Evolutionary conservation across 92 coral and sea anemone genomes (phyloP).

Genomic region (Umimayanthus kanabou): DNA sequence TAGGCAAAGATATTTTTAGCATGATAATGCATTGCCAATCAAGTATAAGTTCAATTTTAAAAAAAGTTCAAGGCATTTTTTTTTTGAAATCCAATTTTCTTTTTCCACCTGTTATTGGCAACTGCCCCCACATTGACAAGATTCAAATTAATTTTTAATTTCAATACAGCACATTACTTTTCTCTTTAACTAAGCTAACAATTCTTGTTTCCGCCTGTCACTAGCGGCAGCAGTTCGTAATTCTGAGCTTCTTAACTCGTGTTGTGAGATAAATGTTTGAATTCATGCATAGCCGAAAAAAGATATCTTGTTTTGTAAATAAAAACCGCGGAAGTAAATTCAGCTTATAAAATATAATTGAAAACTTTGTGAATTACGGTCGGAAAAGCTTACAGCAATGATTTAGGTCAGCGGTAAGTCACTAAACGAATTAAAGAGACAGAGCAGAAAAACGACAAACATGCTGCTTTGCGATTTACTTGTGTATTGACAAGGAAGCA

Average conservation of each 20-base stretch:
- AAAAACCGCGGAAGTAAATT: neutral
- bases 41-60: neutral
- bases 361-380: no score
- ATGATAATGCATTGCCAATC: neutral
- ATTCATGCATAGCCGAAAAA: neutral
- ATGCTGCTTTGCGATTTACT: neutral
- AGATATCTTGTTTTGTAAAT: neutral
- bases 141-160: slow-evolving; percentile 6
- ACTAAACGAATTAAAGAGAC: neutral
- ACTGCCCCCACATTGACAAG: neutral
- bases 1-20: neutral
- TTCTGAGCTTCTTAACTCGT: no score
- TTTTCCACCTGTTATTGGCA: neutral
- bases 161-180: neutral
- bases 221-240: neutral
- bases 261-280: neutral
- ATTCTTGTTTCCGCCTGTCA: slow-evolving; percentile 25
- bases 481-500: neutral
- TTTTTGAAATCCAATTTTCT: neutral
- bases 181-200: slow-evolving; percentile 1
- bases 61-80: neutral
- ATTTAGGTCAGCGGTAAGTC: neutral
- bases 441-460: neutral
- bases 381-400: neutral
- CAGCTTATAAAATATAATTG: neutral